Evolutionary conservation across 2,888 invertebrate species (phyloP).

Genomic region (Arctia plantaginis): DNA sequence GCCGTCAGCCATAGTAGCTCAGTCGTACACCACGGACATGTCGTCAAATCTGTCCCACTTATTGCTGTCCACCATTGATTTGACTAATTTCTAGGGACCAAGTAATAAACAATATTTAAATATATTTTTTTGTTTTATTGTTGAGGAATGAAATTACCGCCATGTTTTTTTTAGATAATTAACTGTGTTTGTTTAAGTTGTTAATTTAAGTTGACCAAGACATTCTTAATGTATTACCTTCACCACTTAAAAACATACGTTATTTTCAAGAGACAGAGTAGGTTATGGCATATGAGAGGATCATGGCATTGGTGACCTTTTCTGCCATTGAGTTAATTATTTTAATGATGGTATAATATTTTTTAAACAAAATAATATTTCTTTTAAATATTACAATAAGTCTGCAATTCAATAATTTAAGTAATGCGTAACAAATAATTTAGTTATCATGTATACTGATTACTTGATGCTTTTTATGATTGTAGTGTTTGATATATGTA

Average conservation of each 20-base stretch:
- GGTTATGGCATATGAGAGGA: no score
- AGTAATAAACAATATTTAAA: constrained; percentile 32
- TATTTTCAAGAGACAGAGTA: background rate
- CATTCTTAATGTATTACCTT: background rate
- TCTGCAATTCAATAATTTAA: no score
- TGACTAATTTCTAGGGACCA: constrained; percentile 34
- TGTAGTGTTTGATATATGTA: background rate
- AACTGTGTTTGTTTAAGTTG: background rate
- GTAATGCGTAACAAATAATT: no score
- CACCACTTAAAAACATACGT: background rate
- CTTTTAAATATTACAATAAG: no score
- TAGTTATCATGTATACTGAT: background rate
- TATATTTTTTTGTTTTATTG: constrained; percentile 13
- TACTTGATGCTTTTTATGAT: background rate
- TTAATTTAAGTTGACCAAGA: background rate
- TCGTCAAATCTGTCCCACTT: constrained; percentile 75
- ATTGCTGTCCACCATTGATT: constrained; percentile 74
- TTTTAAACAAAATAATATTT: no score
- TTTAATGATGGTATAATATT: no score
- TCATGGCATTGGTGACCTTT: no score
- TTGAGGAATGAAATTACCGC: background rate
- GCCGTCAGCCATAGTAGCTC: constrained; percentile 77
- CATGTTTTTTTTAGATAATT: background rate
- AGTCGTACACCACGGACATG: constrained; percentile 70
- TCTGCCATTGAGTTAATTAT: no score